phyloP scores from a whole-genome alignment of 2,797 vertebrate genomes.

The Naso thynnoides region DNA sequence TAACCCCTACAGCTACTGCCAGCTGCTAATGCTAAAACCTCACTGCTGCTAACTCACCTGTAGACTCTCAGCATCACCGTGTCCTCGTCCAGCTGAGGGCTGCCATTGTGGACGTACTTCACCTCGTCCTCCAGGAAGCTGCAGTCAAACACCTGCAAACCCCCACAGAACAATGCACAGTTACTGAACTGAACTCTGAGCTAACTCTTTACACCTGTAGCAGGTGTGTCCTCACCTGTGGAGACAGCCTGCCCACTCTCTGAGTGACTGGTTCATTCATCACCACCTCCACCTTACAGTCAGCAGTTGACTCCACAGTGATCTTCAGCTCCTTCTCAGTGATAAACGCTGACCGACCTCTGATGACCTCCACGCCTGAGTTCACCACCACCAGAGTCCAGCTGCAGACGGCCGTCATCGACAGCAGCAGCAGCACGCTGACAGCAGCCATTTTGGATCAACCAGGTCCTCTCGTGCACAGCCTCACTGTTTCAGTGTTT shows the following conservation, averaged over 20 bases:
- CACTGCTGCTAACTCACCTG: constrained; percentile 64
- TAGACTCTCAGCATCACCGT: constrained; percentile 79
- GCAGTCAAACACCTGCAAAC: constrained; percentile 84
- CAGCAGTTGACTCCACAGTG: constrained; percentile 30
- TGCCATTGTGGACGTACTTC: constrained; percentile 78
- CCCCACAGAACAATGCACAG: no score
- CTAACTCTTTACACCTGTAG: not conserved
- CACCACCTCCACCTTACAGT: constrained; percentile 86
- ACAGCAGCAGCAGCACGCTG: constrained; percentile 22
- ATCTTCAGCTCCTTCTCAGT: constrained; percentile 75
- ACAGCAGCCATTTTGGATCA: constrained; percentile 47
- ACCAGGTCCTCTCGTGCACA: not conserved
- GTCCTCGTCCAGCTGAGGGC: constrained; percentile 81
- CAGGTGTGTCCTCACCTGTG: constrained; percentile 79
- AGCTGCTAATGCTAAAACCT: not conserved
- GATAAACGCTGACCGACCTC: constrained; percentile 79
- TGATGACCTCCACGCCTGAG: constrained; percentile 67
- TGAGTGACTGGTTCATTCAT: constrained; percentile 81
- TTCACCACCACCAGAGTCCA: constrained; percentile 75
- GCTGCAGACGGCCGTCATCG: constrained; percentile 16
- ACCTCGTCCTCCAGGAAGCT: constrained; percentile 81
- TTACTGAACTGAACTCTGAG: no score
- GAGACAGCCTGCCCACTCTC: constrained; percentile 81
- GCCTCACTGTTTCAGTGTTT: constrained; percentile 21
- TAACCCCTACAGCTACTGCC: no score